phyloP scores from a whole-genome alignment of 92 coral and sea anemone genomes.

The Metridium senile region DNA sequence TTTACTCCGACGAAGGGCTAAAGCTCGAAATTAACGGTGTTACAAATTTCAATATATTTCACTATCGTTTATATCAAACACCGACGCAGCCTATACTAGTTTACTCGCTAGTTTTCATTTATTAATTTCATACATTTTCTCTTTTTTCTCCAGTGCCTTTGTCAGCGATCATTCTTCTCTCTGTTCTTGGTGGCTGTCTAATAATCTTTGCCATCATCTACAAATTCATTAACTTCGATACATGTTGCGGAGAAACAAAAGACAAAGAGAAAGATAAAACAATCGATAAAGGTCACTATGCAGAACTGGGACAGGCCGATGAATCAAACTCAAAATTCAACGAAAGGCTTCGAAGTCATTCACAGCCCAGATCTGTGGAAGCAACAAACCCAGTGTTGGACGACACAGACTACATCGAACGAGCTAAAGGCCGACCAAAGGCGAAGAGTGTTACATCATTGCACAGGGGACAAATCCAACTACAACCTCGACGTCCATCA shows the following conservation, averaged over 20 bases:
- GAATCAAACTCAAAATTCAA: constrained; percentile 1
- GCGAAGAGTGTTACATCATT: constrained; percentile 24
- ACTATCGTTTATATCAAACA: no score
- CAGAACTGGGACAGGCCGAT: constrained; percentile 34
- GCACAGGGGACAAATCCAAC: background rate
- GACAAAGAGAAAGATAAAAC: constrained; percentile 31
- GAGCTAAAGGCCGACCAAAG: constrained; percentile 20
- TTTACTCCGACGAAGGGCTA: no score
- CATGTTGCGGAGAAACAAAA: constrained; percentile 29
- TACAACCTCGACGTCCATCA: constrained; percentile 17
- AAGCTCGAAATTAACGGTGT: no score
- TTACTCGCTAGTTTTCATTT: no score
- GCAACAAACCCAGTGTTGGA: constrained; percentile 30
- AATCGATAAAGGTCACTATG: constrained; percentile 22
- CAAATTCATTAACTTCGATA: constrained; percentile 40
- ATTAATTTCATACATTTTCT: no score
- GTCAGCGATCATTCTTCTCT: constrained; percentile 58
- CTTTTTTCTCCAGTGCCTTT: constrained; percentile 63
- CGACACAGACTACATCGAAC: constrained; percentile 14
- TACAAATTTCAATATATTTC: no score
- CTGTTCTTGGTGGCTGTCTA: constrained; percentile 58
- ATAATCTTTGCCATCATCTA: constrained; percentile 35
- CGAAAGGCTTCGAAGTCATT: constrained; percentile 7
- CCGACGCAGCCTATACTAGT: no score
- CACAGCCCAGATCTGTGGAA: constrained; percentile 2